A percentile compares a stretch with the other conserved stretches of the same genome.
phyloP scores from a whole-genome alignment of 2,113 vertebrate genomes.

The Picathartes gymnocephalus region DNA sequence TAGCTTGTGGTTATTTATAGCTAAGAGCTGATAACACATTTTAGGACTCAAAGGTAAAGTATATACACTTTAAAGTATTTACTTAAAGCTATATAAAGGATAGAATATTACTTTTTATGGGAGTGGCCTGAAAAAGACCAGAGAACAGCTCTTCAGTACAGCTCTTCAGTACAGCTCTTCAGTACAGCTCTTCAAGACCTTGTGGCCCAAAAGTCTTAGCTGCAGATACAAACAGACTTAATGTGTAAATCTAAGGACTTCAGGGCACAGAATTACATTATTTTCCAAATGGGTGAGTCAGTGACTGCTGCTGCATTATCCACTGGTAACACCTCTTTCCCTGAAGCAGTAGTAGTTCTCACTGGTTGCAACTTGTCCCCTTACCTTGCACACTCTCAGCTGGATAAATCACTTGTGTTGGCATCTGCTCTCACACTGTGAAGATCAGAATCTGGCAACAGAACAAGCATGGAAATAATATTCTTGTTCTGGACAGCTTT shows the following conservation, averaged over 20 bases:
- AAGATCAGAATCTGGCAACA: neutral
- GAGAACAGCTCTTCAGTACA: neutral
- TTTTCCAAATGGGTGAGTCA: accelerated
- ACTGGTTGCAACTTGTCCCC: accelerated
- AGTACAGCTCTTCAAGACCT: neutral
- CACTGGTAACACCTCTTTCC: neutral
- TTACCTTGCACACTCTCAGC: neutral
- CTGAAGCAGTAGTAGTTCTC: neutral
- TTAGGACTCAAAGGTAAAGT: neutral
- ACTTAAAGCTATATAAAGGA: neutral
- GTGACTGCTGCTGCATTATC: neutral
- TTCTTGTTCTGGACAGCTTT: neutral
- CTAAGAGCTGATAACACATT: neutral
- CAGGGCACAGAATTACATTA: neutral
- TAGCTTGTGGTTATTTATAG: neutral
- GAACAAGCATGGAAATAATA: neutral
- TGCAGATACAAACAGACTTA: neutral
- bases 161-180: neutral
- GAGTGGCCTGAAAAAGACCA: neutral
- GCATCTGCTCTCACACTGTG: neutral
- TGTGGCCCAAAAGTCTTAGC: neutral
- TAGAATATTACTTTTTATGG: neutral
- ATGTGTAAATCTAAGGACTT: neutral
- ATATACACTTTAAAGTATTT: neutral
- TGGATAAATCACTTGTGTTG: neutral